Base-by-base conservation (phyloP, 2,113 vertebrate genomes). In the Castor canadensis region DNA sequence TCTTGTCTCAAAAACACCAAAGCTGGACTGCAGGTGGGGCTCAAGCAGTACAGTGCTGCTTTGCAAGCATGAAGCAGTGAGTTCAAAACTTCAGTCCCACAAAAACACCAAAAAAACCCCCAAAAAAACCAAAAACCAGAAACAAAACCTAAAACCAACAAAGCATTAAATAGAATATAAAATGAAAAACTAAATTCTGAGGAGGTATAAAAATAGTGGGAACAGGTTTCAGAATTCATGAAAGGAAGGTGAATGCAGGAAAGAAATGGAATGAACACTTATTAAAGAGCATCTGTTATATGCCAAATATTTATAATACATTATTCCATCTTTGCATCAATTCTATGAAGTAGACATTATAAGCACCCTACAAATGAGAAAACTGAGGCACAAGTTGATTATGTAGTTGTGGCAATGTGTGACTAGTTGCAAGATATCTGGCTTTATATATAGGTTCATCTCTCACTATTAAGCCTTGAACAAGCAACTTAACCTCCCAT, bases 171-270 rank as follows among this genome's bases (percentile, higher is more conserved):
- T 30, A 84, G 17, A 62, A 28, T 77, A 86, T 52, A 88, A 82
- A 86, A 89, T 47, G 54, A 45, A 47, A 60, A 73, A 40, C 47
- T 95, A 93, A 82, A 77, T 94, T 92, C 76, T 81, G 47, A 88
- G 28, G 62, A 79, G 24, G 60, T 43, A 56, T 72, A 69, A 84
- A 87, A 17, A 92, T 8, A 62, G 15, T 30, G 24, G 64, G 30
- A 80, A 80, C 1, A 85, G 20, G n/a, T 73, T 76, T 83, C 12
- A 6, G 17, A 30, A 28, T 30, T 30, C 45, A n/a, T 43, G n/a
- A n/a, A 86, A 80, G 26, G 30, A 72, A 91, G 43, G 49, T 83
- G 30, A 88, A 49, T 85, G 54, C n/a, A n/a, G 38, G 35, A 17
- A 87, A 76, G 45, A 87, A 93, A 82, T 13, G 13, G 38, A 82